Percentiles rank a stretch among this genome's conserved stretches.
phyloP scores from a whole-genome alignment of 1,140 invertebrate species.

The Papilio aristodemus region DNA sequence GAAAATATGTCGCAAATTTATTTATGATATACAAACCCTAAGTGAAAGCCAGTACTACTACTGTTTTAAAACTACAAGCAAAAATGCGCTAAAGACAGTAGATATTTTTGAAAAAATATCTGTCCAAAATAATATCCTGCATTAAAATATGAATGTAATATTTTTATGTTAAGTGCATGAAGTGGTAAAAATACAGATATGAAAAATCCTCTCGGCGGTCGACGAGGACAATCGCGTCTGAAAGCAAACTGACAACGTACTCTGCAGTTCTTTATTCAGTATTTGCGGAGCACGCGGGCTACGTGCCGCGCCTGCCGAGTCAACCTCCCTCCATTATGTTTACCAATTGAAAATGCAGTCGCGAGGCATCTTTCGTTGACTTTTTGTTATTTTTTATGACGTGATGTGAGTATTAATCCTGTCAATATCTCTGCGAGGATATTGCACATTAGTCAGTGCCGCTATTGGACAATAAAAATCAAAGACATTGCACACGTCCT shows the following conservation, averaged over 20 bases:
- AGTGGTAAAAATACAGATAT: slow-evolving; percentile 16
- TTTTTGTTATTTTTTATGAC: neutral
- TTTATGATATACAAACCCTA: neutral
- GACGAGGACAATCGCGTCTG: neutral
- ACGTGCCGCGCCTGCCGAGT: neutral
- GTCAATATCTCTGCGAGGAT: neutral
- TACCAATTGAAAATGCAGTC: slow-evolving; percentile 1
- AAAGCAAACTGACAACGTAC: neutral
- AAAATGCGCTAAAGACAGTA: too few species aligned
- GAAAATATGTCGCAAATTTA: neutral
- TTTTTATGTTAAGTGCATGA: neutral
- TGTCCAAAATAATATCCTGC: neutral
- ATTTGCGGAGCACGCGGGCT: neutral
- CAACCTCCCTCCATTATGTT: slow-evolving; percentile 17
- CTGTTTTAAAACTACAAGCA: too few species aligned
- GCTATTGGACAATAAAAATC: neutral
- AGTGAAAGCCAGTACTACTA: neutral
- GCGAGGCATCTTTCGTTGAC: neutral
- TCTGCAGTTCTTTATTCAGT: slow-evolving; percentile 7
- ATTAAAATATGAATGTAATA: neutral
- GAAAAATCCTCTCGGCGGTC: neutral
- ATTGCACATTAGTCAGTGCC: neutral
- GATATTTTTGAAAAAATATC: neutral
- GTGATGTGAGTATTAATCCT: neutral
- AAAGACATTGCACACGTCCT: too few species aligned